Percentiles rank a stretch among this genome's conserved stretches.
These are phyloP conservation scores for Drosophila tristis DNA, from an alignment of 1,140 invertebrate genomes.

Conservation along the genomic window DNA sequence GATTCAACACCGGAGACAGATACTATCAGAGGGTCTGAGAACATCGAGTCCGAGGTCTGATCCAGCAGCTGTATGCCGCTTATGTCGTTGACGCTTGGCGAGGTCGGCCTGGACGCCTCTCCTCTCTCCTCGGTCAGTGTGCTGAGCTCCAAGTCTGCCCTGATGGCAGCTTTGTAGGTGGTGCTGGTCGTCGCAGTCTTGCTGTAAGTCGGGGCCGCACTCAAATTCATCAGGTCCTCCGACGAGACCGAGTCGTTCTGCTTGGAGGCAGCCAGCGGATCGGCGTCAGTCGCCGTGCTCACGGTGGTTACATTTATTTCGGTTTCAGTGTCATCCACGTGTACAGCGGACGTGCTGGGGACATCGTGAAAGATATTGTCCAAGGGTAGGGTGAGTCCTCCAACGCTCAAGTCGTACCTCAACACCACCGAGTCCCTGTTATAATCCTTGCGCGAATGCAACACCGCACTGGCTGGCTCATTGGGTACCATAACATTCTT, in stretches of 20 bases:
- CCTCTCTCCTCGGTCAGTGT: not conserved
- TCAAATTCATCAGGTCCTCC: constrained; percentile 38
- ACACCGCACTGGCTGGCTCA: constrained; percentile 63
- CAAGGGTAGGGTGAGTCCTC: constrained; percentile 44
- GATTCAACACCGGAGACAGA: constrained; percentile 59
- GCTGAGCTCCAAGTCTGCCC: constrained; percentile 11
- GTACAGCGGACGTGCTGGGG: constrained; percentile 34
- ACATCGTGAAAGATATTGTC: constrained; percentile 74
- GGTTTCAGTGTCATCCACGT: constrained; percentile 40
- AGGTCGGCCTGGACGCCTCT: not conserved
- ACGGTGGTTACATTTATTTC: constrained; percentile 56
- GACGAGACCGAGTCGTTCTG: constrained; percentile 32
- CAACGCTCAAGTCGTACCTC: constrained; percentile 69
- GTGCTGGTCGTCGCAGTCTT: constrained; percentile 69
- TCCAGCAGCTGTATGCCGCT: constrained; percentile 77
- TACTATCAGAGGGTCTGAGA: constrained; percentile 56
- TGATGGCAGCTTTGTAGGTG: constrained; percentile 38
- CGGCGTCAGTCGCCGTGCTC: constrained; percentile 24
- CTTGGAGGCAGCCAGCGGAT: constrained; percentile 36
- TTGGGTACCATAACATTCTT: constrained; percentile 75
- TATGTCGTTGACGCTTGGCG: constrained; percentile 46
- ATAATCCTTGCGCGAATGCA: constrained; percentile 38
- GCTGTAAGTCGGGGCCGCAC: not conserved
- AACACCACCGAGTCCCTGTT: constrained; percentile 8
- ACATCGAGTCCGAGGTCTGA: constrained; percentile 65